Evolutionary conservation across 92 coral and sea anemone species (phyloP).

Genomic region (Epizoanthus scotinus): DNA sequence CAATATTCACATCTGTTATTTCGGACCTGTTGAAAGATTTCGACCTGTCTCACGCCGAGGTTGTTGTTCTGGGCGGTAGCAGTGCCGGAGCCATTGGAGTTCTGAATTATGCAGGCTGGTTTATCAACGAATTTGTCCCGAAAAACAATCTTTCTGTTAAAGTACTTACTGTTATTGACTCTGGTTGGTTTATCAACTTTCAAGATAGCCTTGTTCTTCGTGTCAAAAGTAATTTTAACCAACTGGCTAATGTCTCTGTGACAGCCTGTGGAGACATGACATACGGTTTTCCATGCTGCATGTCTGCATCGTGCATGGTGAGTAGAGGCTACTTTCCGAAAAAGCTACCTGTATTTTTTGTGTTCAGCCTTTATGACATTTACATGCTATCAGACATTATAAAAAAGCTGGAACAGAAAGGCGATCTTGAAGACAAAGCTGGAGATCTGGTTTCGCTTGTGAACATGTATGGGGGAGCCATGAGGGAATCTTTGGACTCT

Average conservation of each 20-base stretch:
- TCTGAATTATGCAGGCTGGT: slow-evolving; percentile 57
- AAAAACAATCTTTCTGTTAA: slow-evolving; percentile 23
- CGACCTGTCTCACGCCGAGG: slow-evolving; percentile 26
- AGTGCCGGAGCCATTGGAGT: slow-evolving; percentile 66
- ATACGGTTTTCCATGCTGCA: slow-evolving; percentile 51
- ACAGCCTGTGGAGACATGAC: slow-evolving; percentile 49
- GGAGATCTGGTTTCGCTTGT: slow-evolving; percentile 57
- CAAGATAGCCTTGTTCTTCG: slow-evolving; percentile 49
- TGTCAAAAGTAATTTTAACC: slow-evolving; percentile 38
- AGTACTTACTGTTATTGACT: slow-evolving; percentile 45
- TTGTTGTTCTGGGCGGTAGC: slow-evolving; percentile 51
- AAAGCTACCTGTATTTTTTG: slow-evolving; percentile 29
- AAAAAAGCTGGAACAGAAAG: slow-evolving; percentile 45
- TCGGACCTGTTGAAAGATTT: slow-evolving; percentile 22
- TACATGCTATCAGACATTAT: slow-evolving; percentile 57
- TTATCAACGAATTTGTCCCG: background rate
- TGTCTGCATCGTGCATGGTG: slow-evolving; percentile 51
- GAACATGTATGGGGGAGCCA: slow-evolving; percentile 69
- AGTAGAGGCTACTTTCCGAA: slow-evolving; percentile 42
- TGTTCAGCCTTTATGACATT: slow-evolving; percentile 56
- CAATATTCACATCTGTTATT: slow-evolving; percentile 54
- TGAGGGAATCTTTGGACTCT: slow-evolving; percentile 55
- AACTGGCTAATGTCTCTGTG: slow-evolving; percentile 15
- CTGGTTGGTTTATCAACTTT: slow-evolving; percentile 66
- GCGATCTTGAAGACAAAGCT: slow-evolving; percentile 38